A percentile compares a stretch with the other conserved stretches of the same genome.
phyloP scores from a whole-genome alignment of 23 tunicate species.

The Clavelina lepadiformis region DNA sequence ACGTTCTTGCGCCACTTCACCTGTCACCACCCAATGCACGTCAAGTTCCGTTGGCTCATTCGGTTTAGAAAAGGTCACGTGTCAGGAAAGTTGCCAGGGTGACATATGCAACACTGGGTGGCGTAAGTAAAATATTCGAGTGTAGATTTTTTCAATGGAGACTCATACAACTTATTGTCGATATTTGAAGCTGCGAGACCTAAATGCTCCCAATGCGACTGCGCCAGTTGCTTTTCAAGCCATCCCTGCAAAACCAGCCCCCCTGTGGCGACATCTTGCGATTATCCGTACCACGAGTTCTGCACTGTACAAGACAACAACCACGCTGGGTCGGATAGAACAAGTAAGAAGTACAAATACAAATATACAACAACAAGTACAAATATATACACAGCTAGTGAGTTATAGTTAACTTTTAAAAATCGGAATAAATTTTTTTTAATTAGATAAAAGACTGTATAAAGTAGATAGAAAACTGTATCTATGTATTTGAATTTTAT shows the following conservation, averaged over 20 bases:
- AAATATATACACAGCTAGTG: no score
- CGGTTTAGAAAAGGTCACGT: background rate
- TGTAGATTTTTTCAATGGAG: no score
- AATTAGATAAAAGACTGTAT: no score
- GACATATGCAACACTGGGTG: background rate
- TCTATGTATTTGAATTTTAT: no score
- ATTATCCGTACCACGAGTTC: background rate
- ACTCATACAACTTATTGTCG: no score
- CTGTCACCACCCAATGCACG: background rate
- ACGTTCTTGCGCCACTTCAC: background rate
- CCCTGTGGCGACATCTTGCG: background rate
- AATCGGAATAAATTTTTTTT: no score
- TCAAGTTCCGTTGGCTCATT: background rate
- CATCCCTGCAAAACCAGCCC: background rate
- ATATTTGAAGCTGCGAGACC: slow-evolving; percentile 1
- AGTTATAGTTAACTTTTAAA: no score
- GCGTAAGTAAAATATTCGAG: background rate
- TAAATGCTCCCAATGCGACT: background rate
- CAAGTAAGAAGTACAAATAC: no score
- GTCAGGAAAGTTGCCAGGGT: background rate
- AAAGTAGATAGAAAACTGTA: no score
- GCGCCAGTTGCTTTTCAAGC: background rate
- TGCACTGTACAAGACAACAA: background rate
- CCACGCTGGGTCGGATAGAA: no score
- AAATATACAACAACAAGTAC: no score